Conservation (phyloP, 2,888 invertebrate species). For the Sepiola atlantica region DNA sequence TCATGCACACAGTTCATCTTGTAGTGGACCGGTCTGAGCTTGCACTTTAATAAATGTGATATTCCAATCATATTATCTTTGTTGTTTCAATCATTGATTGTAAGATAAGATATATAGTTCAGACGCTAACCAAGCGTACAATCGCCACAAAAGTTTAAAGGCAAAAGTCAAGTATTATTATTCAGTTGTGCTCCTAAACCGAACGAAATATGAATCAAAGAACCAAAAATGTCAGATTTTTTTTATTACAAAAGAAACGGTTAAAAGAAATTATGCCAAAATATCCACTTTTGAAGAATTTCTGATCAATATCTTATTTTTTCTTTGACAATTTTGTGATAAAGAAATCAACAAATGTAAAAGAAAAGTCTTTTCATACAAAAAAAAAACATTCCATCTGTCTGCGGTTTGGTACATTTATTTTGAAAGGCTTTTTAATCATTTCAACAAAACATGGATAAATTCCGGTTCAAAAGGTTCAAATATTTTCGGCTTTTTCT, state of each 20-base stretch:
- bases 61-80: too few relatives aligned
- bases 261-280: not conserved
- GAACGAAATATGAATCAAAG: too few relatives aligned
- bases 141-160: too few relatives aligned
- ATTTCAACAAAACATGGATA: not conserved
- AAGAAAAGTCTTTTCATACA: not conserved
- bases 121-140: too few relatives aligned
- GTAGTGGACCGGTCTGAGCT: too few relatives aligned
- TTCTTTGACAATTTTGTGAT: not conserved
- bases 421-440: not conserved
- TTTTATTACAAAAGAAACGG: not conserved
- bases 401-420: not conserved
- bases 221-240: not conserved
- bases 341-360: not conserved
- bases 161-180: too few relatives aligned
- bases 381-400: not conserved
- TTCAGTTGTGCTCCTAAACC: too few relatives aligned
- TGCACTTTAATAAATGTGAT: too few relatives aligned
- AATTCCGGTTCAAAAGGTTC: not conserved
- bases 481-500: not conserved
- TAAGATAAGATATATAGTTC: too few relatives aligned
- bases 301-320: not conserved
- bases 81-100: too few relatives aligned
- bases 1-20: too few relatives aligned
- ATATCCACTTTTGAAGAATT: not conserved